Evolutionary conservation across 2,888 invertebrate species (phyloP).

Genomic region (Drosophila subsilvestris): DNA sequence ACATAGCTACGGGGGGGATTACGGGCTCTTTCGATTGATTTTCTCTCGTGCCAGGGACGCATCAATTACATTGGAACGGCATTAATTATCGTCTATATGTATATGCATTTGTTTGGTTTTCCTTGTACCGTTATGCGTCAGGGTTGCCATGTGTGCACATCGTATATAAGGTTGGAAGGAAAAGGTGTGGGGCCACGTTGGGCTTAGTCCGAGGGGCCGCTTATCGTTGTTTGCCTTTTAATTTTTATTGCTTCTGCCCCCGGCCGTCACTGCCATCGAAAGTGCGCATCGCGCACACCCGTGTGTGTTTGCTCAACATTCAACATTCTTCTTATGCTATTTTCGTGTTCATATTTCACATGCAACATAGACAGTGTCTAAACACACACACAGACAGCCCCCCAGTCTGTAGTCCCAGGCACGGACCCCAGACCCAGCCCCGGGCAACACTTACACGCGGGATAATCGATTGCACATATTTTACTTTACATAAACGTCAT

Average conservation of each 20-base stretch:
- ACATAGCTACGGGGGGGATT: not conserved
- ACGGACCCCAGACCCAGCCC: conserved; percentile 23
- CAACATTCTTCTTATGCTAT: conserved; percentile 63
- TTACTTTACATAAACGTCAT: conserved; percentile 1
- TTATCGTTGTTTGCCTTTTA: conserved; percentile 79
- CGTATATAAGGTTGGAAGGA: conserved; percentile 9
- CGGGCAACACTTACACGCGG: conserved; percentile 28
- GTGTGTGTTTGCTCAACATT: conserved; percentile 29
- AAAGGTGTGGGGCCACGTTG: conserved; percentile 15
- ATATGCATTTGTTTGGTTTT: conserved; percentile 79
- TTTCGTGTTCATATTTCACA: conserved; percentile 72
- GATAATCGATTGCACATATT: not conserved
- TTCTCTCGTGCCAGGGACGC: conserved; percentile 65
- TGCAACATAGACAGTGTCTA: too few species aligned
- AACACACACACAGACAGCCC: conserved; percentile 26
- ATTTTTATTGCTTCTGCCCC: conserved; percentile 69
- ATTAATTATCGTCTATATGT: conserved; percentile 48
- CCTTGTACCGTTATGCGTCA: conserved; percentile 55
- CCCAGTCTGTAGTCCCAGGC: conserved; percentile 52
- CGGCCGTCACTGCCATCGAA: conserved; percentile 5
- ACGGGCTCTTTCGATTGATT: conserved; percentile 58
- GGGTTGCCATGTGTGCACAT: conserved; percentile 69
- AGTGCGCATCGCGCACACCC: conserved; percentile 51
- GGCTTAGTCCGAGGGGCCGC: conserved; percentile 46
- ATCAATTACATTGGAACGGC: conserved; percentile 64